Base-by-base conservation (phyloP, 2,888 invertebrate species). In the Eremobia ochroleuca region DNA sequence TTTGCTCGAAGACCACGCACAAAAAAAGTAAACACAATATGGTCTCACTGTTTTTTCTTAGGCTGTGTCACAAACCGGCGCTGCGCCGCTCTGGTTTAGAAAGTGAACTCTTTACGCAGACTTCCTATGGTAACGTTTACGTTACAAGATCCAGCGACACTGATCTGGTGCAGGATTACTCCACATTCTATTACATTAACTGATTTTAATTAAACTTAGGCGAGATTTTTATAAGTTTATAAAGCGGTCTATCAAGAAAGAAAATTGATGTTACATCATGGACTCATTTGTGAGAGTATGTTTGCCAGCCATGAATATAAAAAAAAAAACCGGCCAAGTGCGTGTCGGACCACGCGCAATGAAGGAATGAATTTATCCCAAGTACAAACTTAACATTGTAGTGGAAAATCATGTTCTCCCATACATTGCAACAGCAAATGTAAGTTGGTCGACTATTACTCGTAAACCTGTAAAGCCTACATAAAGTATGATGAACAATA, bases 61-160 rank as follows among this genome's bases (percentile, higher is more conserved):
- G 28, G n/a, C 88, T 82, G 85, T 86, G 85, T 40, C 73, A 67
- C 62, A 52, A 68, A 77, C 80, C 83, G 76, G 77, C 81, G 79
- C 62, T 73, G 75, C 77, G 85, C 86, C 69, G 87, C 86, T 87
- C 89, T 88, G 81, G 90, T 92, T 92, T 93, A 92, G 92, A 93
- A 92, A 93, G 92, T 91, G 81, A 92, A 91, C 88, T 87, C 88
- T 91, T 89, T 85, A 86, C 87, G 86, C 84, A 86, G 83, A 87
- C 86, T 90, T 89, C 88, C 89, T 90, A 86, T 82, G 87, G 74
- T 87, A 85, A 84, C 84, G 75, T 88, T 88, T 79, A 79, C 83
- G 85, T 88, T 88, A 85, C 65, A 79, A 74, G 71, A 71, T 66
- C 68, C 66, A 75, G 43, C 34, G 82, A 81, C 86, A 83, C 64